Conservation (phyloP, 2,113 vertebrate genomes). For the Lucifuga dentata region DNA sequence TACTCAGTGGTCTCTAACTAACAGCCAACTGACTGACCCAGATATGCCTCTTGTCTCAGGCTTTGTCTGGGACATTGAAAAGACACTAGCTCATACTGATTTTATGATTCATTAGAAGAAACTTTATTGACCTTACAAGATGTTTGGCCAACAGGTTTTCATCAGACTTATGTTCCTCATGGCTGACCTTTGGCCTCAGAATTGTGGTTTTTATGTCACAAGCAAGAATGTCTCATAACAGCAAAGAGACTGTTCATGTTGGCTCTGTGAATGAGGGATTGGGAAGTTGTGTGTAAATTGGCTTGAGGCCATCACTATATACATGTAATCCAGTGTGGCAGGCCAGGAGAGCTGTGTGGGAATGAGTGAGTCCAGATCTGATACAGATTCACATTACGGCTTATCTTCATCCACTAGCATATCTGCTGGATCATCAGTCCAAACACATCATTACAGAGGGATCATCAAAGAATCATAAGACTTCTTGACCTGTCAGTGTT, state of each 20-base stretch:
- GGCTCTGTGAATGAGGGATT: conserved; percentile 30
- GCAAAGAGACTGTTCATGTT: conserved; percentile 46
- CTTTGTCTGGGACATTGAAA: conserved; percentile 26
- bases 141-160: conserved; percentile 32
- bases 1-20: conserved; percentile 29
- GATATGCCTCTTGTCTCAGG: conserved; percentile 30
- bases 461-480: conserved; percentile 36
- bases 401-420: conserved; percentile 37
- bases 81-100: conserved; percentile 27
- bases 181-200: conserved; percentile 21
- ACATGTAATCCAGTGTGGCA: conserved; percentile 30
- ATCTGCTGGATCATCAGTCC: conserved; percentile 41
- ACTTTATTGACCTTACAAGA: conserved; percentile 37
- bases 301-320: conserved; percentile 27
- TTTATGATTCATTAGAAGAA: conserved; percentile 35
- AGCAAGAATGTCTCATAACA: conserved; percentile 50
- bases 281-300: conserved; percentile 51
- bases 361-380: conserved; percentile 50
- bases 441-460: conserved; percentile 26
- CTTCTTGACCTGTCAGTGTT: conserved; percentile 20
- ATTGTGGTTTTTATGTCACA: conserved; percentile 35
- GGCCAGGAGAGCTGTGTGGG: conserved; percentile 40
- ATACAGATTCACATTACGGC: conserved; percentile 22
- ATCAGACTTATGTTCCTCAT: conserved; percentile 29
- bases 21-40: conserved; percentile 67